Conservation (phyloP, 2,888 invertebrate species). For the Hydrotaea diabolus region DNA sequence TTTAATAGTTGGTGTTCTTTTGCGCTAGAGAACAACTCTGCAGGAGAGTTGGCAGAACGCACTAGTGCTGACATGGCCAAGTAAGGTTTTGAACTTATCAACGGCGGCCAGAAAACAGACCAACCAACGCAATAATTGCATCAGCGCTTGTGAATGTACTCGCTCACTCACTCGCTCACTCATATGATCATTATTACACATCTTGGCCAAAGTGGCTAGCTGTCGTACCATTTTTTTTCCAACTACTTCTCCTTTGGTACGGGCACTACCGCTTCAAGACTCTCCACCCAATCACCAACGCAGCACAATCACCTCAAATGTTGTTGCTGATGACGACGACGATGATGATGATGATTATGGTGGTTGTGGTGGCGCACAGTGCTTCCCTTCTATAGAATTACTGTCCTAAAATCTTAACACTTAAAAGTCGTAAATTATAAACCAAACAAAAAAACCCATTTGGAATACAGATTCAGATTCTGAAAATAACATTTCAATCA, state of each 20-base stretch:
- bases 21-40: neutral
- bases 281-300: slow-evolving; percentile 41
- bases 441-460: no score
- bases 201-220: slow-evolving; percentile 25
- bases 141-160: slow-evolving; percentile 26
- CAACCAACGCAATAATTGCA: slow-evolving; percentile 53
- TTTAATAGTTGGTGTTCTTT: slow-evolving; percentile 20
- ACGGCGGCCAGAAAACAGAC: neutral
- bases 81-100: slow-evolving; percentile 20
- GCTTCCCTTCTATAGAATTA: neutral
- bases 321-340: neutral
- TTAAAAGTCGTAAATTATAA: no score
- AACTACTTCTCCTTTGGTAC: neutral
- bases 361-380: neutral
- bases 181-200: slow-evolving; percentile 35
- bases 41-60: neutral
- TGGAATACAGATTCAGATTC: no score
- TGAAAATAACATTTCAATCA: no score
- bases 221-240: neutral
- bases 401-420: no score
- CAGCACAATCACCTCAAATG: slow-evolving; percentile 45
- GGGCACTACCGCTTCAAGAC: neutral
- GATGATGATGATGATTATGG: neutral
- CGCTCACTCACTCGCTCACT: neutral
- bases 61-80: slow-evolving; percentile 37